A percentile compares a stretch with the other conserved stretches of the same genome.
Evolutionary conservation across 2,888 invertebrate species (phyloP).

Genomic region (Rhamphomyia laevipes): DNA sequence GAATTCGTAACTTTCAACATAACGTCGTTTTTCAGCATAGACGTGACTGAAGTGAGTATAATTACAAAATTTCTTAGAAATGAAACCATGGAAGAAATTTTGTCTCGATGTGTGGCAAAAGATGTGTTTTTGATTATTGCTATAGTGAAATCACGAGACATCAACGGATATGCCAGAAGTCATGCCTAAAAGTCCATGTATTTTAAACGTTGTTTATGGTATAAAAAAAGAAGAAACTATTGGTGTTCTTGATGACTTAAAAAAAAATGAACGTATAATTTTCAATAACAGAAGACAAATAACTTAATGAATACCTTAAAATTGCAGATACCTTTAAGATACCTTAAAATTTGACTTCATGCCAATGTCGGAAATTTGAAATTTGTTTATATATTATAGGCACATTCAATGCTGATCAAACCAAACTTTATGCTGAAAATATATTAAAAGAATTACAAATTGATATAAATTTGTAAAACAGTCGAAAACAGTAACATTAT

Average conservation of each 20-base stretch:
- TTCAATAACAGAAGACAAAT: no score
- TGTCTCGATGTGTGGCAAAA: not conserved
- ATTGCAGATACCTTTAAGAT: no score
- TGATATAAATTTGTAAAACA: not conserved
- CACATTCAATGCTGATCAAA: conserved; percentile 1
- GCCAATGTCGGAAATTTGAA: not conserved
- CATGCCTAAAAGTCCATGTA: conserved; percentile 1
- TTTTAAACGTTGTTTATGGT: not conserved
- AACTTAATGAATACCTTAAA: no score
- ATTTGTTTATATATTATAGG: not conserved
- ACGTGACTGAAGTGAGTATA: no score
- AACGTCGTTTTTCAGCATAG: no score
- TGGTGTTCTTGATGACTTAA: not conserved
- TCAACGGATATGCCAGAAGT: not conserved
- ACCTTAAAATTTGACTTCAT: conserved; percentile 2
- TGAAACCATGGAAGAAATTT: not conserved
- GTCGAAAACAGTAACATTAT: not conserved
- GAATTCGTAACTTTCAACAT: no score
- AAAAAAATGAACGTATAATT: no score
- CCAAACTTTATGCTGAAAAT: not conserved
- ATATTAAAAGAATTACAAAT: conserved; percentile 1
- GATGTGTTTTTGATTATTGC: not conserved
- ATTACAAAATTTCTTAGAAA: no score
- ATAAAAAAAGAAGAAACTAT: no score
- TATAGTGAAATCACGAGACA: not conserved